A percentile compares a stretch with the other conserved stretches of the same genome.
phyloP scores from a whole-genome alignment of 2,888 invertebrate genomes.

The Gastrophysa polygoni region DNA sequence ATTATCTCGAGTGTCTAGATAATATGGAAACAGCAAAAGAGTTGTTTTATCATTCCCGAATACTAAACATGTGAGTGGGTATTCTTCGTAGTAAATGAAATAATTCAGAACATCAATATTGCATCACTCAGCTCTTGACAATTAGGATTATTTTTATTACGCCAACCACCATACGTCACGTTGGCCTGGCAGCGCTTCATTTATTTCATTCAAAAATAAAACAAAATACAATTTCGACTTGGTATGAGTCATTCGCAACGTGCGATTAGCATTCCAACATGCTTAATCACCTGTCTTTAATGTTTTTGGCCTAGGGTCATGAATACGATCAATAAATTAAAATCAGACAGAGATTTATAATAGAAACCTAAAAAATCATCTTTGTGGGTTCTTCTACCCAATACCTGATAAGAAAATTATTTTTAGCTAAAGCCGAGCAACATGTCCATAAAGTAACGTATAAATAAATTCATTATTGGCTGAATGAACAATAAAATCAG shows the following conservation, averaged over 20 bases:
- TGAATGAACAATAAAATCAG: too few species aligned
- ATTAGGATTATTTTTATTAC: conserved; percentile 8
- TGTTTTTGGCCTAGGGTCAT: not conserved
- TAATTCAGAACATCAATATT: not conserved
- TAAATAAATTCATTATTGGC: too few species aligned
- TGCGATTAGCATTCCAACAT: conserved; percentile 1
- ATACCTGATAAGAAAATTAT: too few species aligned
- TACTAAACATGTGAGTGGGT: not conserved
- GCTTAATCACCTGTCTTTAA: not conserved
- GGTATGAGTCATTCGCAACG: not conserved
- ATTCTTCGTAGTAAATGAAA: not conserved
- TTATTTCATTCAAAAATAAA: conserved; percentile 21
- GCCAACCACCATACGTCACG: conserved; percentile 1
- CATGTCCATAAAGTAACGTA: too few species aligned
- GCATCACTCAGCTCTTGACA: not conserved
- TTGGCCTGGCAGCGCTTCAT: conserved; percentile 19
- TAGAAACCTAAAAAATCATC: too few species aligned
- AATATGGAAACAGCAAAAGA: not conserved
- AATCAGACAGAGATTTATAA: too few species aligned
- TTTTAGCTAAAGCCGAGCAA: too few species aligned
- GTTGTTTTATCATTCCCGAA: too few species aligned
- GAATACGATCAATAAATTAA: too few species aligned
- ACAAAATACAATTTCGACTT: conserved; percentile 15
- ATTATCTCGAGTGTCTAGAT: not conserved
- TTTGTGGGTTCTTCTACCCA: too few species aligned